Evolutionary conservation across 2,797 vertebrate species (phyloP), one percentile per base, ranked within the genome.

Genomic region (Monodelphis domestica): DNA sequence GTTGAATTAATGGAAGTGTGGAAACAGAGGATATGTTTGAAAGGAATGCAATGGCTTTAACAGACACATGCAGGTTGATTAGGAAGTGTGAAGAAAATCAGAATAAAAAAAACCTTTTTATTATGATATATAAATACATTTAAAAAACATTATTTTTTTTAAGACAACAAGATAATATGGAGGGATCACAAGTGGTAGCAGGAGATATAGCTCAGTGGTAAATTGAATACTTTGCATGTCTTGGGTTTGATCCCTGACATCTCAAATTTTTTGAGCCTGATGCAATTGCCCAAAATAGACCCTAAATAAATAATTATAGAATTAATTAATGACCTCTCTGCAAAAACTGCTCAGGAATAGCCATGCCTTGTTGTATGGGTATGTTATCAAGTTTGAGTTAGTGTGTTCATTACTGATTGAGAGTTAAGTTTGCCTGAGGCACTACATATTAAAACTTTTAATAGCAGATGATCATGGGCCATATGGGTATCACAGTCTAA

Each of bases 1-100:
- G 84, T 70, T 95, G 92, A 95, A 92, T 95, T 97, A 96, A 96
- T 96, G 91, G 95, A 94, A 92, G 45, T 90, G 90, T 95, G 52
- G 84, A 89, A 94, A 50, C 94, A 26, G 50, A 88, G 28, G n/a
- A 17, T 70, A 33, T 70, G 33, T 26, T 59, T 95, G 57, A 30
- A 94, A 95, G 91, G 93, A 96, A 93, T 87, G 84, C 0, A 5
- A 50, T 55, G 33, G 92, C 45, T 96, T 95, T 93, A 90, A 70
- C 91, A 91, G 90, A 92, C 57, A 92, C 0, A 2, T 53, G 21
- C 17, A 93, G 95, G 92, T 92, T 51, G 94, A 28, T 93, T 95
- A 93, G 54, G 54, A 94, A 96, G 45, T 54, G 38, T 50, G 95
- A 93, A 38, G 12, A 14, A 92, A 90, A 0, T 78, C 94, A 0